phyloP scores from a whole-genome alignment of 2,113 vertebrate species.

The Colius striatus region DNA sequence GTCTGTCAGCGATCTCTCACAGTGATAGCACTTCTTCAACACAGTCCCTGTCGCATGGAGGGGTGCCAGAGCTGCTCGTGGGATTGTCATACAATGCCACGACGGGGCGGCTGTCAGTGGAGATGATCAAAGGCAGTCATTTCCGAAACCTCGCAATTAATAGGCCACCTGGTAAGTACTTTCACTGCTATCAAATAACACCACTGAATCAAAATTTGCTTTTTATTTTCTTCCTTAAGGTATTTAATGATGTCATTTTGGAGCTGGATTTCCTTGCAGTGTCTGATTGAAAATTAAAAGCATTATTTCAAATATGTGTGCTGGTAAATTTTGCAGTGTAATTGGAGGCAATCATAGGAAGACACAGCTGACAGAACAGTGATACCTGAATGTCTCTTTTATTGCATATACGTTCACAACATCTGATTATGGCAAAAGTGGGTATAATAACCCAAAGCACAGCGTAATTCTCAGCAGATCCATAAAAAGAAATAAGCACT shows the following conservation, averaged over 20 bases:
- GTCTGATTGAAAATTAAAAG: constrained; percentile 17
- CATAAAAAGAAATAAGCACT: neutral
- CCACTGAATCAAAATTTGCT: neutral
- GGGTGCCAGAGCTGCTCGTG: constrained; percentile 92
- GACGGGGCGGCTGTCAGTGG: constrained; percentile 93
- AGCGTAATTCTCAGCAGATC: neutral
- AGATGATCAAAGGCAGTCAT: constrained; percentile 97
- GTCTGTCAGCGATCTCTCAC: constrained; percentile 87
- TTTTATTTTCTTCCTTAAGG: neutral
- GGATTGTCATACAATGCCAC: constrained; percentile 94
- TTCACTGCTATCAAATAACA: neutral
- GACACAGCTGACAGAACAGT: neutral
- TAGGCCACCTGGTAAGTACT: constrained; percentile 89
- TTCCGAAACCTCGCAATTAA: constrained; percentile 93
- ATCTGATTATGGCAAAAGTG: neutral
- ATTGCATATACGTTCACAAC: neutral
- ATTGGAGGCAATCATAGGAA: neutral
- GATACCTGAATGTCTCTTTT: neutral
- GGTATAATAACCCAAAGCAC: neutral
- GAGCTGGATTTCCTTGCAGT: neutral
- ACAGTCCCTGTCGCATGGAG: constrained; percentile 92
- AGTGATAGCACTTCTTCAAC: constrained; percentile 90
- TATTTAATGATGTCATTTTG: neutral
- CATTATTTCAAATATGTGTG: neutral
- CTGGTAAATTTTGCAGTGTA: neutral